Evolutionary conservation across 2,888 invertebrate species (phyloP).

Genomic region (Andrena flavipes): DNA sequence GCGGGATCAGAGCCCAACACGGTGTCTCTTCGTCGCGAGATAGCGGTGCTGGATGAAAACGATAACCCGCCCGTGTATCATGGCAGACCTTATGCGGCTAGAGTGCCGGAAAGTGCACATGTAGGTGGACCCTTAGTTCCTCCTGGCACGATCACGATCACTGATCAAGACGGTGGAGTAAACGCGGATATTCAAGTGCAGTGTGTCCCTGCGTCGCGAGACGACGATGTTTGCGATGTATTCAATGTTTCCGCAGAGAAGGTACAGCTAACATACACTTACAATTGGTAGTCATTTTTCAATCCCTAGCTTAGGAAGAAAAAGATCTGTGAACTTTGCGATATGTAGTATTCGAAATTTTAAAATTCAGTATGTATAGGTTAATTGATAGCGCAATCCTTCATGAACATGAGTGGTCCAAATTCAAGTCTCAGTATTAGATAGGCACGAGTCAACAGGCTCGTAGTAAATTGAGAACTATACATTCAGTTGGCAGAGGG

Average conservation of each 20-base stretch:
- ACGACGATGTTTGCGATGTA: slow-evolving; percentile 89
- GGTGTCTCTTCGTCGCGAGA: slow-evolving; percentile 91
- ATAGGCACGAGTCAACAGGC: not conserved
- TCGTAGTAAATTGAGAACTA: not conserved
- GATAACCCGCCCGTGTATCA: slow-evolving; percentile 92
- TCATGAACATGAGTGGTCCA: not conserved
- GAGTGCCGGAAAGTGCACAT: slow-evolving; percentile 89
- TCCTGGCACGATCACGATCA: slow-evolving; percentile 87
- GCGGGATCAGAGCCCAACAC: slow-evolving; percentile 91
- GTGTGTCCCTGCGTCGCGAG: slow-evolving; percentile 88
- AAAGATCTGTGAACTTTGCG: no score
- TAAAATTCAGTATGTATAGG: no score
- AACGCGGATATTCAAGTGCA: slow-evolving; percentile 90
- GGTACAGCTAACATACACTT: slow-evolving; percentile 81
- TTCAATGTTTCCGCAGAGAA: slow-evolving; percentile 89
- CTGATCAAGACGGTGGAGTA: slow-evolving; percentile 90
- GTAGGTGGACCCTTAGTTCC: slow-evolving; percentile 88
- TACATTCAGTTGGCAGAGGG: slow-evolving; percentile 87
- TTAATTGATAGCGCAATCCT: no score
- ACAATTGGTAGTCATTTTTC: not conserved
- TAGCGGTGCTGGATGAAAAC: slow-evolving; percentile 92
- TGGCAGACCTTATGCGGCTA: slow-evolving; percentile 90
- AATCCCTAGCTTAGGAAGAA: no score
- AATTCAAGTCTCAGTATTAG: not conserved
- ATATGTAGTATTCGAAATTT: no score